A percentile compares a stretch with the other conserved stretches of the same genome.
These are phyloP conservation scores for Holacanthella duospinosa DNA, from an alignment of 2,888 invertebrate genomes.

Conservation along the genomic window DNA sequence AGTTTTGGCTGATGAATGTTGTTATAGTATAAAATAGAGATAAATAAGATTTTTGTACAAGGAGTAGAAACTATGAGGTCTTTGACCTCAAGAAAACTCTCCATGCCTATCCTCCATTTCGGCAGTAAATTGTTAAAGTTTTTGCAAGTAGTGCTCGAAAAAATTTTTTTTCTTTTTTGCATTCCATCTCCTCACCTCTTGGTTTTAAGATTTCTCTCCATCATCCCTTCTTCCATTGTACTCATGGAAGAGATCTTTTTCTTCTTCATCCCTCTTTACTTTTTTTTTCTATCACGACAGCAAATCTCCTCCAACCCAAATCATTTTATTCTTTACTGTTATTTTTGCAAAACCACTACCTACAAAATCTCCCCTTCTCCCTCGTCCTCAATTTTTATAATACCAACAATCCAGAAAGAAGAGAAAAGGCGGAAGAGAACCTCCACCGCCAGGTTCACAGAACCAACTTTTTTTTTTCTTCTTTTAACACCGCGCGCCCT, in stretches of 20 bases:
- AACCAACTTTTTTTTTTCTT: too few species aligned
- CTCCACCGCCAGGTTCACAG: not conserved
- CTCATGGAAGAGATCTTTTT: not conserved
- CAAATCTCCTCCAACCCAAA: not conserved
- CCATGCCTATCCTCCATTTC: slow-evolving; percentile 5
- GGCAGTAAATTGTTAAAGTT: not conserved
- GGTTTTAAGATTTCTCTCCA: not conserved
- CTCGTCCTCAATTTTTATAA: not conserved
- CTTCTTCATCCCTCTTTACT: slow-evolving; percentile 2
- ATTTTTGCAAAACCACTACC: not conserved
- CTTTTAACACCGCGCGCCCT: too few species aligned
- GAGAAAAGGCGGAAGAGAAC: slow-evolving; percentile 3
- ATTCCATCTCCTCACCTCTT: not conserved
- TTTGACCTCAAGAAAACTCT: not conserved
- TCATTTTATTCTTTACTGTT: not conserved
- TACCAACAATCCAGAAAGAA: not conserved
- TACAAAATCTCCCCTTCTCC: not conserved
- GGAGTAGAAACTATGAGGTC: not conserved
- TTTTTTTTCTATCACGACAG: not conserved
- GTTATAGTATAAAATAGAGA: too few species aligned
- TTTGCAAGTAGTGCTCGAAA: not conserved
- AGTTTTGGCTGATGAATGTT: too few species aligned
- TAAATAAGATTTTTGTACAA: not conserved
- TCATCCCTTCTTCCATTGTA: not conserved
- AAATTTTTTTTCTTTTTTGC: not conserved